Evolutionary conservation across 2,797 vertebrate species (phyloP), one percentile per base, ranked within the genome.

Genomic region (Enteromius thamalakanensis): DNA sequence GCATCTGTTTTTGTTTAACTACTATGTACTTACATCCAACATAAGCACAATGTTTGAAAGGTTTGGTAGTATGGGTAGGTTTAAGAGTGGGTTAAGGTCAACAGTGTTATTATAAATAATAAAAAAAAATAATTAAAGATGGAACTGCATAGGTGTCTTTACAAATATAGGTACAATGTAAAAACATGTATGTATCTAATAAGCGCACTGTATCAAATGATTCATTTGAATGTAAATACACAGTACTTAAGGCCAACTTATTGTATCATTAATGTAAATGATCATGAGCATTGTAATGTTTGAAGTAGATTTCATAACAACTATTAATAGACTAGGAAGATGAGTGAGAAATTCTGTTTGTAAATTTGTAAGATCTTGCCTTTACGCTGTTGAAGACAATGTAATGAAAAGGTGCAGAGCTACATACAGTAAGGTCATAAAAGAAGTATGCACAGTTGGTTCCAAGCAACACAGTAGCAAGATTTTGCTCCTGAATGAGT

Each of bases 261-360:
- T 15, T 62, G 23, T 62, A 62, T 12, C 58, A 15, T 62, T 29
- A 29, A 62, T 29, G 5, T 29, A 62, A 62, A 26, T 29, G 6
- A 6, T 64, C 26, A 64, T 17, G 26, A 17, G 26, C 26, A 32
- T 29, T 62, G 23, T 17, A 64, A 64, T 32, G 26, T 64, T 32
- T 14, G 14, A 64, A 15, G 60, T 2, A 15, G 6, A 29, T 64
- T 3, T 32, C 14, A 62, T 6, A 62, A 62, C 26, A 29, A 62
- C 14, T 64, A 14, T 17, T 26, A 15, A 14, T 6, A 15, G 5
- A 29, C 11, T 6, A 3, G 60, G 2, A 29, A 29, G 23, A 62
- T 29, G 14, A 62, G 14, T 0, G 0, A 29, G 58, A 5, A 1
- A 12, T 62, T 62, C 4, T 2, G 0, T 1, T 58, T 0, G n/a